Base-by-base conservation (phyloP, 1,140 invertebrate species). In the Heliconius congener region DNA sequence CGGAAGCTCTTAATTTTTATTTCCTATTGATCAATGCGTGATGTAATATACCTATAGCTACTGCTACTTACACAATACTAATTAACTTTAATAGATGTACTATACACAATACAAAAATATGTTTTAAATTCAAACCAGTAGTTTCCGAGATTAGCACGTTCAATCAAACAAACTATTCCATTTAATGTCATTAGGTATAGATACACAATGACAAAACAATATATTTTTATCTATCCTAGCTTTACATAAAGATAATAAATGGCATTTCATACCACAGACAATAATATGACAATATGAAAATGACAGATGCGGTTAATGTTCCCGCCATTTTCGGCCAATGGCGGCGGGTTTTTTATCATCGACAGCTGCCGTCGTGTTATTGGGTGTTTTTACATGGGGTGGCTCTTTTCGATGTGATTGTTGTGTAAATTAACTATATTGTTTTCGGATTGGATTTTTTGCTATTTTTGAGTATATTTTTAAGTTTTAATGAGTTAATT, bases 271-370 rank as follows among this genome's bases (percentile, higher is more conserved):
- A 71, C 85, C 83, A 89, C 86, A 89, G 89, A 91, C 89, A 88
- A 91, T 52, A 52, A 52, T 88, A 91, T 89, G 80, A 86, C 89
- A 89, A 91, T 88, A 91, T 89, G 80, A 86, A 87, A 85, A 83
- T 92, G 89, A 92, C 91, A 92, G 91, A 90, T 91, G 90, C 84
- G 77, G 77, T 81, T 91, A 91, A 92, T 92, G 91, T 86, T 87
- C 81, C 87, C 86, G 88, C 88, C 88, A 87, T 89, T 82, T 81
- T 76, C 86, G 78, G 84, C 91, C 91, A 91, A 91, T 91, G 79
- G 84, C 82, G 85, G 82, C 81, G 83, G 80, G 84, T 90, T 90
- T 93, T 91, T 88, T 93, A 88, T 87, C 84, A 83, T 84, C 82
- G 81, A 89, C 91, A 93, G 90, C 91, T 93, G 91, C 90, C 77